A percentile compares a stretch with the other conserved stretches of the same genome.
Evolutionary conservation across 2,888 invertebrate genomes (phyloP).

Genomic region (Onchidella celtica): DNA sequence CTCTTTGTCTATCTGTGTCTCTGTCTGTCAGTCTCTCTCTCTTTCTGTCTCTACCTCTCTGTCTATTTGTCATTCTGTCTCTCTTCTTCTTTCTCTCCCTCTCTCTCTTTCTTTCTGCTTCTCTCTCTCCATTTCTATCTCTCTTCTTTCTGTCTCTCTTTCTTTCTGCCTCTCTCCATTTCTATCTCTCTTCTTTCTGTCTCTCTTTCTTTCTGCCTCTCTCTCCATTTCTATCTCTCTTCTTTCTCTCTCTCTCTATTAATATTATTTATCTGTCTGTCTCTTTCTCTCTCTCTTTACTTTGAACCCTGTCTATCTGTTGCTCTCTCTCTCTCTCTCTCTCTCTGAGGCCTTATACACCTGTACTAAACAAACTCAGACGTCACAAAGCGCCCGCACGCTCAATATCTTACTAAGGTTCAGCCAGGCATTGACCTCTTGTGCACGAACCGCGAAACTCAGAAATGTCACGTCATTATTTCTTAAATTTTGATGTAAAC

Average conservation of each 20-base stretch:
- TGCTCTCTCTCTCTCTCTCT: not conserved
- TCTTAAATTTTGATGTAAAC: no score
- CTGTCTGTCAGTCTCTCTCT: constrained; percentile 2
- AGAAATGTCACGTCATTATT: no score
- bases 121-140: not conserved
- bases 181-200: constrained; percentile 7
- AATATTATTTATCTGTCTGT: not conserved
- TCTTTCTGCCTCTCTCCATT: not conserved
- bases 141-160: not conserved
- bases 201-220: not conserved
- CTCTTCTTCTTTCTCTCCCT: not conserved
- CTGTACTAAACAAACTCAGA: no score
- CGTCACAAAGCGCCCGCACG: no score
- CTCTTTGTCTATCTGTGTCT: constrained; percentile 20
- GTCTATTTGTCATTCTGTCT: not conserved
- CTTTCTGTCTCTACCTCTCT: not conserved
- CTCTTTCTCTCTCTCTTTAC: constrained; percentile 3
- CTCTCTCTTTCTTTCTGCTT: not conserved
- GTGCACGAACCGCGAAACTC: no score
- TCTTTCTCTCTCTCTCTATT: not conserved
- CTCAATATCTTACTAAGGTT: no score
- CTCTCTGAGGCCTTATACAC: not conserved
- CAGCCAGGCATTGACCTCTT: no score
- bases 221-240: constrained; percentile 1
- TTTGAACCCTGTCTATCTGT: not conserved